Conservation (phyloP, 2,113 vertebrate species). For the Ellobius talpinus region DNA sequence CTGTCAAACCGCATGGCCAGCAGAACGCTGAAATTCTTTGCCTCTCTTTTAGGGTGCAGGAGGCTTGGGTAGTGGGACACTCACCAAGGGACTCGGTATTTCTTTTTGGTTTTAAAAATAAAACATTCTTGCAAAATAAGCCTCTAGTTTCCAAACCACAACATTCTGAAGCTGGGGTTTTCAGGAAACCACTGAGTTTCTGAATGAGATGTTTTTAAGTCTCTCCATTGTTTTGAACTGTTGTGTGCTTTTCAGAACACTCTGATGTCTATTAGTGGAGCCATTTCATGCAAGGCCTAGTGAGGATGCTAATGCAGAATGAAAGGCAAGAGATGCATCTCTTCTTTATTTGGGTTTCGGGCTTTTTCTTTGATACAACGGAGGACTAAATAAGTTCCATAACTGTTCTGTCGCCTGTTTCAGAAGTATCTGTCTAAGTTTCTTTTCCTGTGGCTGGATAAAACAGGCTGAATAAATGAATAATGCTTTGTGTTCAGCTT, state of each 20-base stretch:
- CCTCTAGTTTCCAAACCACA: slow-evolving; percentile 76
- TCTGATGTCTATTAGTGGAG: not conserved
- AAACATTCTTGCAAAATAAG: slow-evolving; percentile 71
- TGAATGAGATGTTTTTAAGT: slow-evolving; percentile 71
- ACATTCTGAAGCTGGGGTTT: slow-evolving; percentile 65
- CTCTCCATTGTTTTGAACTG: not conserved
- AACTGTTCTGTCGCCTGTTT: not conserved
- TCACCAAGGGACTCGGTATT: slow-evolving; percentile 68
- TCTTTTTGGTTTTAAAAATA: slow-evolving; percentile 77
- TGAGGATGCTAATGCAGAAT: not conserved
- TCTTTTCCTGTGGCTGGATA: not conserved
- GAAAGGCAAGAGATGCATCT: not conserved
- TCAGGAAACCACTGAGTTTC: slow-evolving; percentile 69
- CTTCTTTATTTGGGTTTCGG: slow-evolving; percentile 11
- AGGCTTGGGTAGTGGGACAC: slow-evolving; percentile 67
- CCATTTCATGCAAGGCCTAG: not conserved
- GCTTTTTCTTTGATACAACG: slow-evolving; percentile 7
- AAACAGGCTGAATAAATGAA: not conserved
- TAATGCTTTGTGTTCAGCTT: not conserved
- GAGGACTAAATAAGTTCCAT: not conserved
- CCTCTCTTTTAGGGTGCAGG: slow-evolving; percentile 76
- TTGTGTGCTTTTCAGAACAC: not conserved
- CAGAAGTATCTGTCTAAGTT: not conserved
- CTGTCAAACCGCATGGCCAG: slow-evolving; percentile 84
- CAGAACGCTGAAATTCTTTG: slow-evolving; percentile 84